Percentiles rank a stretch among this genome's conserved stretches.
Evolutionary conservation across 92 coral and sea anemone species (phyloP).

Genomic region (Hydrozoanthus gracilis): DNA sequence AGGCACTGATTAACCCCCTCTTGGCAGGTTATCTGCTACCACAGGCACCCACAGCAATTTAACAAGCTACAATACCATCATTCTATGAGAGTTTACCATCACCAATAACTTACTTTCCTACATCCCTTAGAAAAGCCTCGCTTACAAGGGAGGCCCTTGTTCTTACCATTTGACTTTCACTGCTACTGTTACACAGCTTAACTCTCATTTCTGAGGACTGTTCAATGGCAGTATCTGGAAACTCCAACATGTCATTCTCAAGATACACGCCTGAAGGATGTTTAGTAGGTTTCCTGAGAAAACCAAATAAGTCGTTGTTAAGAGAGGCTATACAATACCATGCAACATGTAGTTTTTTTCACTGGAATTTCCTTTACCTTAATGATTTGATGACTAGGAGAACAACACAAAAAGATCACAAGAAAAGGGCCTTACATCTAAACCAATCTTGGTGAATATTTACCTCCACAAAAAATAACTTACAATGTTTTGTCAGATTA

Average conservation of each 20-base stretch:
- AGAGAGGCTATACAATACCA: too few relatives aligned
- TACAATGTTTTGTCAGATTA: neutral
- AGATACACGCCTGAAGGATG: conserved; percentile 78
- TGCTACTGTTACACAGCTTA: conserved; percentile 78
- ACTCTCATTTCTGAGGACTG: conserved; percentile 66
- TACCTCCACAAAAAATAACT: neutral
- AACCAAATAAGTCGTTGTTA: neutral
- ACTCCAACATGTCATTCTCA: conserved; percentile 67
- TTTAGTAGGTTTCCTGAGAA: conserved; percentile 36
- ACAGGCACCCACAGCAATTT: too few relatives aligned
- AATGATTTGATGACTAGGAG: too few relatives aligned
- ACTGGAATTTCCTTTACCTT: too few relatives aligned
- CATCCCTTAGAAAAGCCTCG: neutral
- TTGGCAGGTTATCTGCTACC: neutral
- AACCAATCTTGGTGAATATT: neutral
- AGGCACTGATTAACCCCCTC: neutral
- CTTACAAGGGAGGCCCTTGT: neutral
- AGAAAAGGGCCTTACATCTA: too few relatives aligned
- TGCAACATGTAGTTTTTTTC: too few relatives aligned
- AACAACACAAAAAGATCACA: too few relatives aligned
- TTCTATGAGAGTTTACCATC: too few relatives aligned
- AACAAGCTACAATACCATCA: too few relatives aligned
- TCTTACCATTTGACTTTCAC: conserved; percentile 63
- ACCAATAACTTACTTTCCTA: neutral
- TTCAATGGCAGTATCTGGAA: conserved; percentile 81